Base-by-base conservation (phyloP, 1,140 invertebrate genomes). In the Drosophila lini region DNA sequence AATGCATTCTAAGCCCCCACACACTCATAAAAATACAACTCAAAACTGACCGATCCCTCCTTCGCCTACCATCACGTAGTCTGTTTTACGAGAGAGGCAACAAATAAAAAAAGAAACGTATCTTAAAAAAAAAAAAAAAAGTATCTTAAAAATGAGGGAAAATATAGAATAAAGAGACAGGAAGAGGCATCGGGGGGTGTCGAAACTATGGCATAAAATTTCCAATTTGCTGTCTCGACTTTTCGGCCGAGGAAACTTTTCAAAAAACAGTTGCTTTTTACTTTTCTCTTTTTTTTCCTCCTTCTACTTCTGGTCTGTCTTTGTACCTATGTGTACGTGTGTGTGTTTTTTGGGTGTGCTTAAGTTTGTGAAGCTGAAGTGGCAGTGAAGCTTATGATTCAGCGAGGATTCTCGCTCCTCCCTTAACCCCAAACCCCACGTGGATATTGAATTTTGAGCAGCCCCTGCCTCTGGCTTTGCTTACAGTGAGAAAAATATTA, bases 171-270 rank as follows among this genome's bases (percentile, higher is more conserved):
- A 34, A 63, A 36, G 9, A 36, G 36, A 32, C 25, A 44, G 11
- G n/a, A 25, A n/a, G 13, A 15, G 16, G 3, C 25, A 15, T 52
- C 48, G 28, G 47, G 34, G 44, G n/a, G 32, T 76, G 74, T 47
- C 74, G 71, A 84, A 83, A 84, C 81, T 83, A 84, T 79, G 71
- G 82, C 82, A 85, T 86, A 86, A 81, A 85, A 85, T 85, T 79
- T 86, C 81, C 82, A 85, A 85, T 85, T 85, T 85, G 82, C 78
- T 74, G 64, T 80, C 81, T 86, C 78, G 82, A 74, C 82, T 81
- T 81, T 81, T 86, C 45, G 81, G 65, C 57, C 77, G 55, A 50
- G 65, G 32, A 81, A 85, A 85, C 74, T 85, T 85, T 71, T 61
- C 74, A 74, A 60, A 71, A 79, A 74, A 80, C 65, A 47, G 41